These are phyloP conservation scores for Ictalurus furcatus DNA, from an alignment of 2,113 vertebrate species.

Conservation along the genomic window DNA sequence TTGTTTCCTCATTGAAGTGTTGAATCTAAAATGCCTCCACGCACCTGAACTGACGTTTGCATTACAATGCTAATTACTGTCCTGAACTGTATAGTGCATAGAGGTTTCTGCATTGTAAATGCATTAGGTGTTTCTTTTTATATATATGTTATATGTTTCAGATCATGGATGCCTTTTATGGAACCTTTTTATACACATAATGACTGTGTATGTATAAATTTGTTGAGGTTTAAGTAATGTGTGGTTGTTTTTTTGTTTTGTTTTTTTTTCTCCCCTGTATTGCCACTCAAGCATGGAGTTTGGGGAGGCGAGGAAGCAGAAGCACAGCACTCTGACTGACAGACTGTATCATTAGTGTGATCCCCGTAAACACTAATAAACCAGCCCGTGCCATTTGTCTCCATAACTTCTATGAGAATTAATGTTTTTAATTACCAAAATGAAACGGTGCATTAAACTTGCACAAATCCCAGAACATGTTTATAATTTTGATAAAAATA, in stretches of 20 bases:
- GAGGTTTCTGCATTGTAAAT: conserved; percentile 43
- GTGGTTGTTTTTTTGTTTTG: too few relatives aligned
- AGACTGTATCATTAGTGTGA: conserved; percentile 21
- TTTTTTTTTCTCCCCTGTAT: neutral
- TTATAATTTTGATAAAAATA: neutral
- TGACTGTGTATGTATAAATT: conserved; percentile 43
- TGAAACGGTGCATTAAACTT: neutral
- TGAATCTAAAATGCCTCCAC: neutral
- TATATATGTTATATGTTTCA: conserved; percentile 6
- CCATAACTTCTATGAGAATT: neutral
- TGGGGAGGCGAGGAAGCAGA: conserved; percentile 11
- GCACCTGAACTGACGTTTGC: neutral
- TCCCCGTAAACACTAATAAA: conserved; percentile 53
- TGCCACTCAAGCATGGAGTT: conserved; percentile 25
- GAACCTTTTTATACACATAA: conserved; percentile 29
- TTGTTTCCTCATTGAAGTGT: neutral
- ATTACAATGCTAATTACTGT: conserved; percentile 36
- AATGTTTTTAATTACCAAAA: neutral
- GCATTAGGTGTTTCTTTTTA: conserved; percentile 54
- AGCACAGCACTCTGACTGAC: conserved; percentile 36
- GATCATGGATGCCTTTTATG: conserved; percentile 23
- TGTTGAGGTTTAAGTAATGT: conserved; percentile 21
- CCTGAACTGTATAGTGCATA: conserved; percentile 64
- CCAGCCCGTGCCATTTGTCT: conserved; percentile 51
- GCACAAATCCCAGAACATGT: neutral